These are phyloP conservation scores for Crematogaster levior DNA, from an alignment of 2,888 invertebrate genomes.

Conservation along the genomic window DNA sequence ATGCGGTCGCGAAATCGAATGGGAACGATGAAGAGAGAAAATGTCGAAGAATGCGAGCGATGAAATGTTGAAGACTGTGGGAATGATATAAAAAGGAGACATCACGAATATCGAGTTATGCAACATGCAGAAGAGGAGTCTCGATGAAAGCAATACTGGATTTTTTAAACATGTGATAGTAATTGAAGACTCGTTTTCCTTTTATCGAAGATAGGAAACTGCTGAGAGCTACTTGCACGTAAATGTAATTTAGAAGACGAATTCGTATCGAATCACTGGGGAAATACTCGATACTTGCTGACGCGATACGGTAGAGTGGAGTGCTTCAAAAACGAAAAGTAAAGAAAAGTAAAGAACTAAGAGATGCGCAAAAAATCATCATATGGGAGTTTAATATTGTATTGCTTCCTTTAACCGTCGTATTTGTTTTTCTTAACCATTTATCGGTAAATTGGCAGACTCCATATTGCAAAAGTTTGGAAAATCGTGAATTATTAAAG, in stretches of 20 bases:
- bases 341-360: neutral
- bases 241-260: conserved; percentile 29
- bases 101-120: conserved; percentile 3
- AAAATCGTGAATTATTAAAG: conserved; percentile 6
- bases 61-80: conserved; percentile 10
- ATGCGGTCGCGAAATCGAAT: conserved; percentile 69
- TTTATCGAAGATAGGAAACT: neutral
- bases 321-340: neutral
- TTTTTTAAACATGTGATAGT: conserved; percentile 15
- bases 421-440: neutral
- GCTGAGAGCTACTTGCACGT: neutral
- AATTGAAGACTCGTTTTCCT: conserved; percentile 3
- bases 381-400: neutral
- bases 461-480: neutral
- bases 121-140: conserved; percentile 1
- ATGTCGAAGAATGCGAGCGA: neutral
- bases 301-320: neutral
- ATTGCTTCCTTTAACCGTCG: too few relatives aligned
- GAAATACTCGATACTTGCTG: conserved; percentile 32
- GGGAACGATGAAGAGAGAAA: conserved; percentile 47
- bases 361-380: neutral
- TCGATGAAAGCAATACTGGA: neutral
- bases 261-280: neutral
- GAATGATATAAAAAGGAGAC: conserved; percentile 6
- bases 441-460: neutral